Evolutionary conservation across 2,797 vertebrate genomes (phyloP).

Genomic region (Momotus momota): DNA sequence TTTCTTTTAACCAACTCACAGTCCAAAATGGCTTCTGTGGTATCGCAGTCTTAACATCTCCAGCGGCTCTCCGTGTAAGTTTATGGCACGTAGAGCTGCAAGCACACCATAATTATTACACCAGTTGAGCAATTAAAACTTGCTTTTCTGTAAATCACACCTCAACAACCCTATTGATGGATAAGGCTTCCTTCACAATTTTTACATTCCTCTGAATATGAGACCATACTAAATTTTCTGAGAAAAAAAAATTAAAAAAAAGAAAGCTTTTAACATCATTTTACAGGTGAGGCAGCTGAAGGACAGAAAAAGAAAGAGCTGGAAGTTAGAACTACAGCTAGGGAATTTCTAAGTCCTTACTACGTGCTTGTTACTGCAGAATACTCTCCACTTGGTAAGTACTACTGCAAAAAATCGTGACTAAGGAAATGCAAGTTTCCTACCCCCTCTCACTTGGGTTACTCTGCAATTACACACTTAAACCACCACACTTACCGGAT

Average conservation of each 20-base stretch:
- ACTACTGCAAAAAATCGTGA: neutral
- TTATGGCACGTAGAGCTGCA: neutral
- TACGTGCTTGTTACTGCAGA: neutral
- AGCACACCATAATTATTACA: neutral
- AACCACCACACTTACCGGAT: neutral
- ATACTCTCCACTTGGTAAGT: too few relatives aligned
- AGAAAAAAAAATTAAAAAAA: neutral
- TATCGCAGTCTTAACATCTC: neutral
- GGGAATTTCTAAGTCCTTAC: neutral
- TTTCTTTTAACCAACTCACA: neutral
- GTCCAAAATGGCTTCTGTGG: neutral
- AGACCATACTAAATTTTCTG: neutral
- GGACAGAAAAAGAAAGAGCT: neutral
- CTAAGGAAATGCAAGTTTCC: neutral
- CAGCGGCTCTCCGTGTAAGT: neutral
- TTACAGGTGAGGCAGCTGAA: neutral
- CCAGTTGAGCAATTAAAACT: neutral
- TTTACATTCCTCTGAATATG: neutral
- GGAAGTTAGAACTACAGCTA: neutral
- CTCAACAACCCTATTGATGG: neutral
- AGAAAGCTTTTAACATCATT: neutral
- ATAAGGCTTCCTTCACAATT: neutral
- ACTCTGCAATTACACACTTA: neutral
- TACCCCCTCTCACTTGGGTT: neutral
- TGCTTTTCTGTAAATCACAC: neutral